Evolutionary conservation across 2,113 vertebrate genomes (phyloP).

Genomic region (Prionailurus bengalensis): DNA sequence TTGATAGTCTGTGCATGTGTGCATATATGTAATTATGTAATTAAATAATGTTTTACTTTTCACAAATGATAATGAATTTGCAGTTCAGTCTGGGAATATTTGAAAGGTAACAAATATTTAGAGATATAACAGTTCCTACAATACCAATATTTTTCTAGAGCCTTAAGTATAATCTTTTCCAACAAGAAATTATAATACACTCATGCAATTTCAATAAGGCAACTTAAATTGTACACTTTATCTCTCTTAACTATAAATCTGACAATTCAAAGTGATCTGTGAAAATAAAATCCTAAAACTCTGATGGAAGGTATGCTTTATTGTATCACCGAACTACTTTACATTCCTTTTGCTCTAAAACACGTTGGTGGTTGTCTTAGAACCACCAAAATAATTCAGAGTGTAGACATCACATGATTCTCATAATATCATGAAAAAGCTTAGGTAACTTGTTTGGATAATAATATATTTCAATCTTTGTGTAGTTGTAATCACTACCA

Average conservation of each 20-base stretch:
- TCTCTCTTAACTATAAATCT: conserved; percentile 19
- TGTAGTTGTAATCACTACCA: background rate
- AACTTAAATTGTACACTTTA: conserved; percentile 25
- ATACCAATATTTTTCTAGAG: background rate
- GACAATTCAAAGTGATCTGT: conserved; percentile 23
- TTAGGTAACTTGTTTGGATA: conserved; percentile 32
- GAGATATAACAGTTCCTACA: background rate
- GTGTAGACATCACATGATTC: background rate
- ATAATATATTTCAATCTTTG: conserved; percentile 56
- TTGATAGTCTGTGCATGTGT: background rate
- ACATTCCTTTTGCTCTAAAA: background rate
- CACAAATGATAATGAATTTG: background rate
- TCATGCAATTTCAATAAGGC: background rate
- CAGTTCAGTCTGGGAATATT: conserved; percentile 3
- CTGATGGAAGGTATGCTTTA: background rate
- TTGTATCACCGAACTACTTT: conserved; percentile 28
- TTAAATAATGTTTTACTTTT: conserved; percentile 34
- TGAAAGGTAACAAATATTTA: conserved; percentile 42
- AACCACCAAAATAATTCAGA: background rate
- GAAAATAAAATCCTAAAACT: conserved; percentile 34
- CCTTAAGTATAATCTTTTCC: conserved; percentile 2
- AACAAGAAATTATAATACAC: background rate
- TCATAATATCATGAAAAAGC: conserved; percentile 17
- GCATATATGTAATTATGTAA: background rate
- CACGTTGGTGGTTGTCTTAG: background rate